Evolutionary conservation across 2,113 vertebrate genomes (phyloP).

Genomic region (Lontra canadensis): DNA sequence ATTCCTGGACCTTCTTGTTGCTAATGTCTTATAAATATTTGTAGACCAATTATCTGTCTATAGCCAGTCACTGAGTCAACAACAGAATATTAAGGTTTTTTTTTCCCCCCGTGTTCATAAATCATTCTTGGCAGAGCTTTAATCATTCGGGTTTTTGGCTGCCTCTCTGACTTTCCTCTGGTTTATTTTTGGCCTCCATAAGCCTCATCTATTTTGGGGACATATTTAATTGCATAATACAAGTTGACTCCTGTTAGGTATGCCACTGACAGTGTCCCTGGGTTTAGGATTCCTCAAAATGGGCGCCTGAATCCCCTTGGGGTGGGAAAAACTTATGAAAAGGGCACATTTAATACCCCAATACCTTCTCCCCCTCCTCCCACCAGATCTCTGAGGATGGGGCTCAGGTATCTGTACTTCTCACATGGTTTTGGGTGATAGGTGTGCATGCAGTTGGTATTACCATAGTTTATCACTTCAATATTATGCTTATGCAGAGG

Average conservation of each 20-base stretch:
- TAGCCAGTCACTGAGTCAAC: conserved; percentile 36
- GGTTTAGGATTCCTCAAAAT: not conserved
- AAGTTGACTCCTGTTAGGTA: not conserved
- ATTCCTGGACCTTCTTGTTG: conserved; percentile 4
- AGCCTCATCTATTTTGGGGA: conserved; percentile 58
- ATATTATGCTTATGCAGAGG: not conserved
- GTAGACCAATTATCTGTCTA: conserved; percentile 27
- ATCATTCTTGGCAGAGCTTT: conserved; percentile 70
- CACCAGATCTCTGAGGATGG: not conserved
- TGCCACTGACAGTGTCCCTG: not conserved
- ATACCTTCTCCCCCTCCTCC: not conserved
- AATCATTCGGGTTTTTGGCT: conserved; percentile 50
- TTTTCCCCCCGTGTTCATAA: conserved; percentile 29
- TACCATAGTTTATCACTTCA: not conserved
- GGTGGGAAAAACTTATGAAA: not conserved
- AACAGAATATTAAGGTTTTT: conserved; percentile 24
- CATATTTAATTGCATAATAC: not conserved
- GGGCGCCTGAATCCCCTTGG: not conserved
- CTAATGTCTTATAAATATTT: conserved; percentile 49
- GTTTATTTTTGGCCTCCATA: conserved; percentile 72
- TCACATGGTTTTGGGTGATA: not conserved
- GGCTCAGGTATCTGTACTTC: not conserved
- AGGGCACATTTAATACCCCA: not conserved
- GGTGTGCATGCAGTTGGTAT: not conserved
- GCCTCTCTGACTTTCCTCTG: conserved; percentile 49